Percentiles rank a stretch among this genome's conserved stretches.
Evolutionary conservation across 2,797 vertebrate genomes (phyloP).

Genomic region (Anguilla pacifica): DNA sequence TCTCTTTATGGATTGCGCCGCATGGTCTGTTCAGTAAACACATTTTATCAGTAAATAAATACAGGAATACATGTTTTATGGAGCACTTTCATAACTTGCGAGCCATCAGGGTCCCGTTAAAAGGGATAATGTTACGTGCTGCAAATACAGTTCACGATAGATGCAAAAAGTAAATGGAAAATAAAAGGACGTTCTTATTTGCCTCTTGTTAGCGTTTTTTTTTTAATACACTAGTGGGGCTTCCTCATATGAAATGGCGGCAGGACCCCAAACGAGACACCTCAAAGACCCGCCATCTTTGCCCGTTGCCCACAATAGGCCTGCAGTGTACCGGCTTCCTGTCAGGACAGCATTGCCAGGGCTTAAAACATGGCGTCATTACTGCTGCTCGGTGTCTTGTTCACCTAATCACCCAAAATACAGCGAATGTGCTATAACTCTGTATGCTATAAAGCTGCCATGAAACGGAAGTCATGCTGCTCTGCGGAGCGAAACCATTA

Average conservation of each 20-base stretch:
- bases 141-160: no score
- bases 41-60: background rate
- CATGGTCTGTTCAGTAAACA: no score
- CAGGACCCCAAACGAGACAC: background rate
- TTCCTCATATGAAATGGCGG: background rate
- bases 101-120: no score
- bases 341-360: slow-evolving; percentile 33
- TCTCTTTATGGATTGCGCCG: background rate
- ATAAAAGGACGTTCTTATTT: background rate
- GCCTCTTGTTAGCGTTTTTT: background rate
- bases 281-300: background rate
- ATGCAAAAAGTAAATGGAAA: background rate
- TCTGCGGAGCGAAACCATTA: slow-evolving; percentile 54
- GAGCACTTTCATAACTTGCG: background rate
- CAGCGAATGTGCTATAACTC: slow-evolving; percentile 47
- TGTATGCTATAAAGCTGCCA: slow-evolving; percentile 48
- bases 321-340: slow-evolving; percentile 41
- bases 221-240: background rate
- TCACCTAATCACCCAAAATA: slow-evolving; percentile 49
- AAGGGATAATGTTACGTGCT: no score
- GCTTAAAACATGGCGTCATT: background rate
- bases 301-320: background rate
- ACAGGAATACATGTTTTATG: background rate
- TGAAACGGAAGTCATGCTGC: slow-evolving; percentile 46
- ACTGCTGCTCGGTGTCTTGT: slow-evolving; percentile 27